Base-by-base conservation (phyloP, 2,113 vertebrate genomes). In the Percina caprodes region DNA sequence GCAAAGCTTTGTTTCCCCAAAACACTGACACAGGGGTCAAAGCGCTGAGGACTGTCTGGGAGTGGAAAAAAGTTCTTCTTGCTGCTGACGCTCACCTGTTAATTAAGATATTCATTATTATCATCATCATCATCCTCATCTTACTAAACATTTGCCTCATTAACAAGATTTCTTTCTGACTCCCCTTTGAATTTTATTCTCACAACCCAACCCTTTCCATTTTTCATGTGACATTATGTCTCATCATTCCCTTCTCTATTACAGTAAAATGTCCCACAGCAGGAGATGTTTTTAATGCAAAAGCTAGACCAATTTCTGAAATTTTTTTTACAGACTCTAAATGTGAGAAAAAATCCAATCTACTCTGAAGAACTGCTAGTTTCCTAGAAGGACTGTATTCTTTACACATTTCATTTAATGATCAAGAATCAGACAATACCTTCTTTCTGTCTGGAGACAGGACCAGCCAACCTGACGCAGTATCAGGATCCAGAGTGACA, bases 401-500 rank as follows among this genome's bases (percentile, higher is more conserved):
- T 46, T 16, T 12, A n/a, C 4, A 30, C 4, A 9, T 33, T 24
- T 10, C n/a, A 45, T 15, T 23, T 12, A 19, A 11, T 14, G 35
- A 26, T n/a, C 2, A 19, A 14, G 1, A 26, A n/a, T 75, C 21
- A 26, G 30, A 74, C 45, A 7, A 13, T 63, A 90, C 89, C 86
- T 88, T 78, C 69, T 91, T 94, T 48, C 82, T 63, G 33, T 94
- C 89, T 0, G 72, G 16, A 14, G 93, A 93, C 45, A 94, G 69
- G 21, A 85, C 10, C 48, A 94, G 58, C 90, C 91, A 93, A 2
- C 83, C 70, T 6, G 90, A 84, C 13, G 91, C 93, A 2, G 92
- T 94, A 4, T 23, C 60, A 9, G 91, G 87, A 48, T 94, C 93
- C 77, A 94, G 72, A 68, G 78, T 90, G 30, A 94, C 65, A 6